Evolutionary conservation across 1,140 invertebrate species (phyloP), one percentile per base, ranked within the genome.

Genomic region (Portunus trituberculatus): DNA sequence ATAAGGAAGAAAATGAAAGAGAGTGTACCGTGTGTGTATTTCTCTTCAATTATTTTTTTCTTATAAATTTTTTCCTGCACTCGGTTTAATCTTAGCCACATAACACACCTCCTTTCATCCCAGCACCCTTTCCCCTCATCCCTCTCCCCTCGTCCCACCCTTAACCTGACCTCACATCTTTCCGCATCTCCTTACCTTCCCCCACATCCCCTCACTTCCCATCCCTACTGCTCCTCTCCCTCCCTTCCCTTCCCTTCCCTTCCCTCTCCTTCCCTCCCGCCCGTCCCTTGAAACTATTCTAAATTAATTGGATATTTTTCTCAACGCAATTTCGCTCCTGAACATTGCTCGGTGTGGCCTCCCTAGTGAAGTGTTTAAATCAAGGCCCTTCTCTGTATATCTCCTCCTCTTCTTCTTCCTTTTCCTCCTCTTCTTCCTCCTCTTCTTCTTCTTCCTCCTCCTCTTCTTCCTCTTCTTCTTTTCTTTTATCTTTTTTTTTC

Each of bases 291-390:
- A 32, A 88, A 88, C 31, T 88, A 39, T 16, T 88, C 86, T 29
- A 32, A 88, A 88, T 88, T 88, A 88, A 88, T 88, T 32, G 86
- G n/a, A 32, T 88, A 31, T 88, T 88, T 88, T 29, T 32, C 86
- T 29, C 28, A 39, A 8, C 86, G 4, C 31, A 88, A 31, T 88
- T 88, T 88, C 16, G 31, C 6, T 45, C 45, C 16, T 31, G 45
- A 20, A 88, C 31, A 25, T 20, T 88, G 3, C 31, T 32, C 86
- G 31, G 86, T 4, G 28, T 10, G 12, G 83, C 28, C 83, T 86
- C n/a, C 32, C 83, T 86, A 16, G 16, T 31, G 28, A 12, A 12
- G 32, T 86, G 32, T 29, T 39, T 88, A 88, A 88, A 88, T 88
- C 31, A 88, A 31, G 86, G 20, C 6, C 4, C 7, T 12, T 86